A percentile compares a stretch with the other conserved stretches of the same genome.
phyloP scores from a whole-genome alignment of 2,113 vertebrate genomes.

The Phasianus colchicus region DNA sequence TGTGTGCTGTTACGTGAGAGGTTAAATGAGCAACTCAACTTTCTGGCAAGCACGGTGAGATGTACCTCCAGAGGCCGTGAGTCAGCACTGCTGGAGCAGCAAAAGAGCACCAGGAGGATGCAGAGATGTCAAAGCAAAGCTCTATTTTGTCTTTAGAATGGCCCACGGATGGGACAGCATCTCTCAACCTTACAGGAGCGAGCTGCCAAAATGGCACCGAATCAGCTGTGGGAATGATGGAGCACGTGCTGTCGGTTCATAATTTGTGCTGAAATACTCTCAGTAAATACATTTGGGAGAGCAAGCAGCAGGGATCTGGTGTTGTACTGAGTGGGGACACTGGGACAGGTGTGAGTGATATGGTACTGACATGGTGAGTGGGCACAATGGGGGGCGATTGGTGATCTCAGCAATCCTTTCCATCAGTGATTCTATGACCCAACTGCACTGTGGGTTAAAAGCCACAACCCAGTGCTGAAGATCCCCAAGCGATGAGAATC shows the following conservation, averaged over 20 bases:
- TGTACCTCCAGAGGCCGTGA: conserved; percentile 26
- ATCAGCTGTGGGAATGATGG: neutral
- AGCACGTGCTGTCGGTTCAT: neutral
- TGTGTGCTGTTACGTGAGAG: neutral
- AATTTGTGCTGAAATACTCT: neutral
- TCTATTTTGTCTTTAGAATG: neutral
- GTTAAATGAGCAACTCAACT: conserved; percentile 36
- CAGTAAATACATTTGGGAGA: neutral
- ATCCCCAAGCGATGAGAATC: fast-evolving
- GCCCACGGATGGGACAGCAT: neutral
- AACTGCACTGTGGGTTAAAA: fast-evolving
- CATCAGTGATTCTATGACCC: fast-evolving
- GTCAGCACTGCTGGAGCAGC: conserved; percentile 8
- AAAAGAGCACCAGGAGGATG: neutral
- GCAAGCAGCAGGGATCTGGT: neutral
- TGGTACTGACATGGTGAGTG: too few species aligned
- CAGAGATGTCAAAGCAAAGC: neutral
- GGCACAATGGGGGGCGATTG: too few species aligned
- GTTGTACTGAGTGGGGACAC: neutral
- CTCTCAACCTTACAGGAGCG: neutral
- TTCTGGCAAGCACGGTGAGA: conserved; percentile 48
- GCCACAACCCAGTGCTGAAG: fast-evolving
- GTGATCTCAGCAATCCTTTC: too few species aligned
- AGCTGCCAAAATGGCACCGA: neutral
- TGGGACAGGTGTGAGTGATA: neutral